Base-by-base conservation (phyloP, 1,140 invertebrate genomes). In the Heliconius congener region DNA sequence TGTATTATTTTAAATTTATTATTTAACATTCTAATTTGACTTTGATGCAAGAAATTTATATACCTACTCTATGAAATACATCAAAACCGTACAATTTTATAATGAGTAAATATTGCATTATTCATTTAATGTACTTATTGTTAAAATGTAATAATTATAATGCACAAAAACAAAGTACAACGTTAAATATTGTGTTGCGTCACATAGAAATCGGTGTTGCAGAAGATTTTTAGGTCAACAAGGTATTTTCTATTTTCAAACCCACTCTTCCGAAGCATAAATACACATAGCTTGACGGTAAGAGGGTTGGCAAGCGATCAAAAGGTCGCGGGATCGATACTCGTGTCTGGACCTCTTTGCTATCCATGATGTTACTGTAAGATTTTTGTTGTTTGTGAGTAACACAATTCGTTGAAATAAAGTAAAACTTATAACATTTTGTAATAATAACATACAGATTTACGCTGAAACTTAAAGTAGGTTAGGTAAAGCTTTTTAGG, bases 261-360 rank as follows among this genome's bases (percentile, higher is more conserved):
- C n/a, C 30, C 30, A 52, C n/a, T 71, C 60, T 71, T 71, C 76
- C 71, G 37, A 30, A 71, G 70, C 46, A 46, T 66, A 73, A 23
- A 73, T 52, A 78, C 71, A 80, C 52, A 71, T 60, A 57, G 70
- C 74, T 76, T 23, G 78, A 60, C n/a, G 74, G 79, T 72, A 73
- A 73, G 60, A 71, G 74, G 42, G 57, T 81, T 81, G 80, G 80
- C 80, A 81, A 78, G 60, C 80, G 60, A 81, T 81, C 80, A 81
- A 81, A 81, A 81, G 76, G 73, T 77, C 71, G 42, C 73, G 50
- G 66, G 72, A 81, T 81, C 80, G 76, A 81, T 81, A 81, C 57
- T 74, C 52, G 70, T 34, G 71, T 73, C 80, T 80, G 52, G 73
- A 79, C 72, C 50, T 27, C 77, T 80, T 60, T 23, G 75, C 46